Conservation (phyloP, 1,140 invertebrate species). For the Cepaea nemoralis region DNA sequence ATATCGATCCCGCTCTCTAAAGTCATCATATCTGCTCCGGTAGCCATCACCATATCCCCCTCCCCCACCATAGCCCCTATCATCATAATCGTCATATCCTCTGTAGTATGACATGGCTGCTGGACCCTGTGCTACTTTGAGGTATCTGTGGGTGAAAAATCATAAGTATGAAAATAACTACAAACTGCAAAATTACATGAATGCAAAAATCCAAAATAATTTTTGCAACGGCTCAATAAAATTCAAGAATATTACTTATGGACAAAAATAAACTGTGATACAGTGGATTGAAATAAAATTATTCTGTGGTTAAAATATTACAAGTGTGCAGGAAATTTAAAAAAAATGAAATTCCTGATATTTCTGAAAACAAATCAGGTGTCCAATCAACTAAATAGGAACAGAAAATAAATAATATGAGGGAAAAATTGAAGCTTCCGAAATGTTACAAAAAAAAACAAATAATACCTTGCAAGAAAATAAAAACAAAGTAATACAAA, state of each 20-base stretch:
- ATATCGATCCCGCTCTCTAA: not conserved
- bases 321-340: not conserved
- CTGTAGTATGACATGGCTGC: constrained; percentile 8
- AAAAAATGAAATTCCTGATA: not conserved
- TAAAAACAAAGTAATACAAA: no score
- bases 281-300: not conserved
- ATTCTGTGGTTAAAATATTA: not conserved
- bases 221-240: no score
- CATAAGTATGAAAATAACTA: no score
- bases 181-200: no score
- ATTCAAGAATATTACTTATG: not conserved
- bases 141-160: not conserved
- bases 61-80: constrained; percentile 1
- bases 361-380: no score
- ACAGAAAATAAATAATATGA: no score
- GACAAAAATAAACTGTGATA: not conserved
- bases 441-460: no score
- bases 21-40: not conserved
- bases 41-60: no score
- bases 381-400: no score
- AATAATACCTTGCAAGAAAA: no score
- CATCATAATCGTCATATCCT: constrained; percentile 12
- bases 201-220: no score
- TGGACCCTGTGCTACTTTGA: not conserved
- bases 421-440: no score